Conservation (phyloP, 1,140 invertebrate species). For the Eriocheir sinensis region DNA sequence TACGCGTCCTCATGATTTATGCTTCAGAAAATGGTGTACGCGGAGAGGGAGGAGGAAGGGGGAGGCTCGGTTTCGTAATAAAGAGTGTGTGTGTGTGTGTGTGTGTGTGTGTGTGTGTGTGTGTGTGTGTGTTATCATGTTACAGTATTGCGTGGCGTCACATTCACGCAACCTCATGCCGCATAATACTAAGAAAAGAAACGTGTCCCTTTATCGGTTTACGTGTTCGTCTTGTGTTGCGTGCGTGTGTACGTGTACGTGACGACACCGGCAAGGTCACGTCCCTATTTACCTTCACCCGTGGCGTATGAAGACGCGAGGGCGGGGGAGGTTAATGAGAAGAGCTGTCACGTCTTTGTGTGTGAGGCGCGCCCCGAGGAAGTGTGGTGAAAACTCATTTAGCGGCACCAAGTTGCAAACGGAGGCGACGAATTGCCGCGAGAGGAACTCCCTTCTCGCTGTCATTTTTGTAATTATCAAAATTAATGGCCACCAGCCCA, state of each 20-base stretch:
- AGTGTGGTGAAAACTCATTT: constrained; percentile 47
- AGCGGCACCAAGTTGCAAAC: constrained; percentile 33
- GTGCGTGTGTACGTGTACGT: background rate
- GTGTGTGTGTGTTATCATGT: background rate
- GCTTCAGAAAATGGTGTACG: constrained; percentile 11
- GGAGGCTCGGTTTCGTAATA: constrained; percentile 12
- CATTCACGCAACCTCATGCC: background rate
- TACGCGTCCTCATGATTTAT: constrained; percentile 24
- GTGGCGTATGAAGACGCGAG: constrained; percentile 25
- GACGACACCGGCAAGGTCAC: background rate
- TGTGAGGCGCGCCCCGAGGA: background rate
- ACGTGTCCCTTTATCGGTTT: no score
- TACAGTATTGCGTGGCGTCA: background rate
- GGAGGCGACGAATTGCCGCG: constrained; percentile 63
- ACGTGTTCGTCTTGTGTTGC: no score
- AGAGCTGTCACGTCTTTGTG: background rate
- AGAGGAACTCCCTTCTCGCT: constrained; percentile 63
- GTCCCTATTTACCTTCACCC: no score
- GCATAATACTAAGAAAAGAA: background rate
- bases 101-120: constrained; percentile 20
- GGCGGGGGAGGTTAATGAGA: constrained; percentile 58
- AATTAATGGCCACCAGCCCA: constrained; percentile 61
- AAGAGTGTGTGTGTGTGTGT: background rate
- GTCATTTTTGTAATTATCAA: constrained; percentile 71
- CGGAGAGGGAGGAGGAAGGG: no score